phyloP scores from a whole-genome alignment of 2,888 invertebrate species.

The Protodeltote pygarga region DNA sequence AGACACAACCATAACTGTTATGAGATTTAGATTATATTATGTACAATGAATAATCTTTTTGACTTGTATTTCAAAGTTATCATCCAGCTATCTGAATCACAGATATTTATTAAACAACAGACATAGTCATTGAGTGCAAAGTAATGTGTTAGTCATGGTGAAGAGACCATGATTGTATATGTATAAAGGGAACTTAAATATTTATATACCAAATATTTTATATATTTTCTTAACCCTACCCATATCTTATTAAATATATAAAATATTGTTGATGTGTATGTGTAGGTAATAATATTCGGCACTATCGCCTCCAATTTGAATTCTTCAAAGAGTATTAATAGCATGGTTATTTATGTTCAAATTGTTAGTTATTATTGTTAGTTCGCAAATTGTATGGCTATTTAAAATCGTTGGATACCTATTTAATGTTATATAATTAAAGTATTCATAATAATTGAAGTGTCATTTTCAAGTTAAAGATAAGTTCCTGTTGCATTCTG shows the following conservation, averaged over 20 bases:
- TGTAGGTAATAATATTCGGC: too few relatives aligned
- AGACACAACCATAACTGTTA: not conserved
- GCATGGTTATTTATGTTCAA: constrained; percentile 22
- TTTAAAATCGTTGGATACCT: constrained; percentile 39
- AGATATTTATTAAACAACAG: too few relatives aligned
- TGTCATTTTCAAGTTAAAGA: constrained; percentile 4
- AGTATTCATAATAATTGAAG: constrained; percentile 32
- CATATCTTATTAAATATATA: too few relatives aligned
- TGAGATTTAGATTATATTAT: not conserved
- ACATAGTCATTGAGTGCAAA: too few relatives aligned
- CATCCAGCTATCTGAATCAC: too few relatives aligned
- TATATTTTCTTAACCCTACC: too few relatives aligned
- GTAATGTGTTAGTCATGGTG: not conserved
- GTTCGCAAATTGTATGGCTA: constrained; percentile 31
- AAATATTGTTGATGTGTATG: too few relatives aligned
- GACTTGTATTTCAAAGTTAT: constrained; percentile 22
- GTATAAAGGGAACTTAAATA: too few relatives aligned
- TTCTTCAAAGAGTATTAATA: not conserved
- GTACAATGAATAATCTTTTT: constrained; percentile 10
- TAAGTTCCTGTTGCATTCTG: too few relatives aligned
- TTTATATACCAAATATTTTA: too few relatives aligned
- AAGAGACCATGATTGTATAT: constrained; percentile 1
- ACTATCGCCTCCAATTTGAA: constrained; percentile 7
- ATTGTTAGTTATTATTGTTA: constrained; percentile 15
- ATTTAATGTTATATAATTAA: constrained; percentile 48